Base-by-base conservation (phyloP, 2,113 vertebrate genomes). In the Lucifuga dentata region DNA sequence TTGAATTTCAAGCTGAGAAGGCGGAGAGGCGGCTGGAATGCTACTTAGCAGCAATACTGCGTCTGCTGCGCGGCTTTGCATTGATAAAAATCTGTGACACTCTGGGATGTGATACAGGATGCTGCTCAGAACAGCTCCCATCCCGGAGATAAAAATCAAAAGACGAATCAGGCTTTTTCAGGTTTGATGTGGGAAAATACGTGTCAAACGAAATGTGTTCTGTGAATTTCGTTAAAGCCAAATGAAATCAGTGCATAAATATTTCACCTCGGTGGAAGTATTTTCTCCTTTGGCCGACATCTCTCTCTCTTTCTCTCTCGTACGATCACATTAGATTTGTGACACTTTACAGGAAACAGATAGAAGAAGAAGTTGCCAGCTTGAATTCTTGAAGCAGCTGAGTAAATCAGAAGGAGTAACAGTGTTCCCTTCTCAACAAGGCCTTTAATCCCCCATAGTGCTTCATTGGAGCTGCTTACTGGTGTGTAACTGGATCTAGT, bases 1-100 rank as follows among this genome's bases (percentile, higher is more conserved):
- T 81, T 19, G 73, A 81, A 73, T 84, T 84, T 85, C 81, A 86
- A 76, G 77, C 67, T 62, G 79, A 72, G 77, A 81, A 80, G 73
- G 66, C 64, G 65, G 66, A 79, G 69, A 75, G 44, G 76, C 83
- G 88, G 84, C 86, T 85, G 86, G 76, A 68, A 83, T 72, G 71
- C 66, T 63, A 73, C 81, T 83, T 57, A 83, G 50, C 53, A 0
- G 26, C 60, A 68, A 69, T 8, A 11, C 52, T 13, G 63, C 1
- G 38, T 44, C 79, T 83, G 65, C 35, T 56, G 71, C 68, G 69
- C 32, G 40, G 21, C 45, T 49, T 45, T 39, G 45, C n/a, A 9
- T 43, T 29, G 64, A 48, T 64, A 61, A 65, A 29, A 78, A 19
- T 2, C 12, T n/a, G 17, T 6, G 12, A 60, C 71, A 35, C 69